Conservation (phyloP, 2,113 vertebrate species). For the Tricholaema leucomelas region DNA sequence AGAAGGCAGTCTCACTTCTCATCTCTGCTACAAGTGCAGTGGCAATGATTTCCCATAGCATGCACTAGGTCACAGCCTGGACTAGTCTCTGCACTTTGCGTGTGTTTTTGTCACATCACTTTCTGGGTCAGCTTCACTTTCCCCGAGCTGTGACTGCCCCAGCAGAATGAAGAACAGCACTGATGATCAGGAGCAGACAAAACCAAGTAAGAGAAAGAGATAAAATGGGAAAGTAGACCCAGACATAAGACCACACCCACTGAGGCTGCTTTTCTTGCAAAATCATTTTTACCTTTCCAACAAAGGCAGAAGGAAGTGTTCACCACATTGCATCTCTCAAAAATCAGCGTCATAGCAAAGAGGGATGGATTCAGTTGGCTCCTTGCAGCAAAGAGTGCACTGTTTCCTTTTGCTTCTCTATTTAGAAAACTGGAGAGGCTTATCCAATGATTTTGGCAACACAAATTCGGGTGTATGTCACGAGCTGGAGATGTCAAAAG, state of each 20-base stretch:
- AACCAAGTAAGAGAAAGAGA: not conserved
- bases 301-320: not conserved
- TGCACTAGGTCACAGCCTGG: not conserved
- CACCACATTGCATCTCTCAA: accelerated
- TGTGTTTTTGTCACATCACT: too few relatives aligned
- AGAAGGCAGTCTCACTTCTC: not conserved
- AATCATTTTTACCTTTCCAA: not conserved
- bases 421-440: not conserved
- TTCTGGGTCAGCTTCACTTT: not conserved
- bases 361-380: not conserved
- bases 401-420: not conserved
- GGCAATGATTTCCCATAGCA: not conserved
- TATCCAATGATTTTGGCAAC: not conserved
- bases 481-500: not conserved
- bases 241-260: not conserved
- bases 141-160: not conserved
- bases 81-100: not conserved
- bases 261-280: not conserved
- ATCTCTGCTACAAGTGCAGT: accelerated
- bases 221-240: not conserved
- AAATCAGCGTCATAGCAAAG: not conserved
- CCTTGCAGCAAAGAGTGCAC: not conserved
- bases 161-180: not conserved
- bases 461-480: not conserved
- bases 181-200: not conserved